Evolutionary conservation across 1,140 invertebrate genomes (phyloP).

Genomic region (Mya arenaria): DNA sequence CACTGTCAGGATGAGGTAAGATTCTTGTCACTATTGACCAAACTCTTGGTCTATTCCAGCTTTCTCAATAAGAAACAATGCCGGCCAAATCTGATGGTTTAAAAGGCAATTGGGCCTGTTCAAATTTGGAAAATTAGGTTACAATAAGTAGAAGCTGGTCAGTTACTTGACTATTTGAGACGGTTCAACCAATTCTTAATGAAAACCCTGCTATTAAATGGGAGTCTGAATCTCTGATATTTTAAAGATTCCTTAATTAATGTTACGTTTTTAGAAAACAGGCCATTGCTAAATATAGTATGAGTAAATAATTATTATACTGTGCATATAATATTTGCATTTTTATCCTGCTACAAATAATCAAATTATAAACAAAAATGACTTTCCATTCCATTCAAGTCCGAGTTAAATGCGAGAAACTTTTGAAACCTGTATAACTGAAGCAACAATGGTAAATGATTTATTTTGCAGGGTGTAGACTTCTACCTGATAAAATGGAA

Average conservation of each 20-base stretch:
- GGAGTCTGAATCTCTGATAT: no score
- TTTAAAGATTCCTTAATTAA: no score
- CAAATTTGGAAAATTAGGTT: neutral
- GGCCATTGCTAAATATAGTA: neutral
- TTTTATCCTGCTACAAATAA: neutral
- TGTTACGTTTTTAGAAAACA: no score
- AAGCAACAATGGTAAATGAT: neutral
- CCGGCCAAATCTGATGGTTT: neutral
- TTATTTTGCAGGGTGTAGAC: slow-evolving; percentile 78
- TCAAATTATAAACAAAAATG: neutral
- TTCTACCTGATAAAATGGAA: slow-evolving; percentile 94
- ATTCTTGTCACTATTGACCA: no score
- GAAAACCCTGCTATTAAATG: no score
- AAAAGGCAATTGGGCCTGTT: neutral
- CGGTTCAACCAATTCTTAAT: neutral
- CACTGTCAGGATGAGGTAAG: slow-evolving; percentile 71
- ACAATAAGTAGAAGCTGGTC: neutral
- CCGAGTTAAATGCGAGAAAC: neutral
- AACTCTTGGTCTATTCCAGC: no score
- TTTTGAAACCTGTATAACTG: neutral
- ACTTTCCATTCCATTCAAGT: neutral
- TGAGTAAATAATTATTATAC: neutral
- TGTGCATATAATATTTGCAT: neutral
- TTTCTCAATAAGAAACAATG: no score
- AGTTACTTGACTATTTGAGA: neutral